Percentiles rank a stretch among this genome's conserved stretches.
These are phyloP conservation scores for Varroa destructor DNA, from an alignment of 1,140 invertebrate genomes.

Conservation along the genomic window DNA sequence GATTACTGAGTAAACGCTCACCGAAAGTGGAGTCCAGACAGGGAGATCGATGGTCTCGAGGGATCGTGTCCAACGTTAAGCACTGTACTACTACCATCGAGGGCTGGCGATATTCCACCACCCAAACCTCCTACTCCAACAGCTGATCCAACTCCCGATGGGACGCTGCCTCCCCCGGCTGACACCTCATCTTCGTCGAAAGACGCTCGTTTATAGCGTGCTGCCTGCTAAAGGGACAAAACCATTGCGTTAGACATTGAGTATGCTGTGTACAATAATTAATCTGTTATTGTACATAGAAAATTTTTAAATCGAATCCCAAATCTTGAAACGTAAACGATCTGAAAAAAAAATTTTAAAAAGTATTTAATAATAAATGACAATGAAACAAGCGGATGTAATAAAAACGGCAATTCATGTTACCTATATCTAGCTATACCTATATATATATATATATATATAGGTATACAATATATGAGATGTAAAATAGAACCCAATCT, in stretches of 20 bases:
- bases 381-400: not conserved
- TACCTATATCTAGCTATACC: too few relatives aligned
- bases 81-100: slow-evolving; percentile 24
- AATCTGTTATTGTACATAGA: not conserved
- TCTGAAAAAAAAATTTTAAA: not conserved
- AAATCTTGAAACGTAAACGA: not conserved
- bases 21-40: slow-evolving; percentile 18
- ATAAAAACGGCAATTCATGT: too few relatives aligned
- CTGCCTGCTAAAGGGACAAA: slow-evolving; percentile 40
- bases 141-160: slow-evolving; percentile 32
- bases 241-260: not conserved
- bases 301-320: not conserved
- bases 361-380: not conserved
- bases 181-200: slow-evolving; percentile 44
- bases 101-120: not conserved
- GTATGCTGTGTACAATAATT: not conserved
- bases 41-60: not conserved
- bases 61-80: slow-evolving; percentile 5
- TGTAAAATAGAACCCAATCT: too few relatives aligned
- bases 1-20: not conserved
- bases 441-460: too few relatives aligned
- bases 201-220: slow-evolving; percentile 44
- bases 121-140: not conserved
- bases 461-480: too few relatives aligned
- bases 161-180: slow-evolving; percentile 38